Base-by-base conservation (phyloP, 2,113 vertebrate genomes). In the Orycteropus afer region DNA sequence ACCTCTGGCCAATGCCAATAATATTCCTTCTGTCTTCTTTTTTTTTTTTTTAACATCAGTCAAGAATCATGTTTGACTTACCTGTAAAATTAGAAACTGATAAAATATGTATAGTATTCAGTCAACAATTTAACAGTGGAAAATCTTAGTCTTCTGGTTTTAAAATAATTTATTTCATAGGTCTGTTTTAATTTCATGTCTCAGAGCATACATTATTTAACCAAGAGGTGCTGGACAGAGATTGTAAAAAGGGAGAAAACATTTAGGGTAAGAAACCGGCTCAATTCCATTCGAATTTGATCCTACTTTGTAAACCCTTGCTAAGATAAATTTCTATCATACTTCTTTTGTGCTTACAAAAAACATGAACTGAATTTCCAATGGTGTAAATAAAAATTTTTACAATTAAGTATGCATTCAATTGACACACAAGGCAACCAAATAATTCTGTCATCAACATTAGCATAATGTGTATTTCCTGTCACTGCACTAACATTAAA, bases 101-200 rank as follows among this genome's bases (percentile, higher is more conserved):
- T 81, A 96, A 98, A 97, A 97, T 94, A 96, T 69, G 71, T 0
- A n/a, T 14, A 96, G 42, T 96, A 96, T 59, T 59, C 49, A 85
- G 34, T 6, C 25, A 84, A 98, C 93, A 93, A 98, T 96, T 94
- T 97, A 97, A 97, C 91, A 91, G 85, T 97, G 95, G 96, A 98
- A 97, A 98, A 97, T 86, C 77, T 93, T 89, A 94, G 67, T 71
- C 65, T 89, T 97, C 92, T 98, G 98, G 93, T 98, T 98, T 98
- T 98, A 98, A 98, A 99, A 98, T 98, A 98, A 99, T 98, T 99
- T 98, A 99, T 99, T 98, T 98, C 85, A 98, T 97, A 32, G 45
- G 91, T 98, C 95, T 98, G 77, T 97, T 98, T 97, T 97, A 98
- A 98, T 97, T 98, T 98, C 96, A 98, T 97, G 94, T 97, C 95